These are phyloP conservation scores for Epistrophe grossulariae DNA, from an alignment of 2,888 invertebrate genomes.

Conservation along the genomic window DNA sequence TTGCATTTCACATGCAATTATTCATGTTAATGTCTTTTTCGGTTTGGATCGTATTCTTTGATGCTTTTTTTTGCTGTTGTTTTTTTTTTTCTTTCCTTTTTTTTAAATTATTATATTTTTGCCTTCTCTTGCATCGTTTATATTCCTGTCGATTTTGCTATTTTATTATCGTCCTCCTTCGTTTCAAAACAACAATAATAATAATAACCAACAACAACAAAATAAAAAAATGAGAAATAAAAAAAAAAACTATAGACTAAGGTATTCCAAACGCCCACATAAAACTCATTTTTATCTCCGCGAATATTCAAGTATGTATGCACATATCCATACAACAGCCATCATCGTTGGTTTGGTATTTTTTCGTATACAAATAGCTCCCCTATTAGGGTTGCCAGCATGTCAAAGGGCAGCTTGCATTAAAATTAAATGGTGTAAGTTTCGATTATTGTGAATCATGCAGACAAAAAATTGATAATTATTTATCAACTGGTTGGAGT, in stretches of 20 bases:
- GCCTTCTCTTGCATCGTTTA: conserved; percentile 70
- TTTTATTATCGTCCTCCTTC: conserved; percentile 42
- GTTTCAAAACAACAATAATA: conserved; percentile 48
- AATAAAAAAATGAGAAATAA: conserved; percentile 44
- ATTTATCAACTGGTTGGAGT: too few relatives aligned
- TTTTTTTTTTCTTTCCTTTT: conserved; percentile 46
- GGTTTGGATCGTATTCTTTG: conserved; percentile 69
- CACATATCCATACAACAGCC: background rate
- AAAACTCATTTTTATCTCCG: conserved; percentile 72
- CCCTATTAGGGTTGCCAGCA: conserved; percentile 11
- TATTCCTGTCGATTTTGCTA: conserved; percentile 72
- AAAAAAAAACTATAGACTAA: conserved; percentile 60
- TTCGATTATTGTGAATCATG: too few relatives aligned
- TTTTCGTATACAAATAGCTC: background rate
- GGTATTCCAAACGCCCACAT: conserved; percentile 74
- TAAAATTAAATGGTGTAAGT: too few relatives aligned
- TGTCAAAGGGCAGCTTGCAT: conserved; percentile 8
- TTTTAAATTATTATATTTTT: conserved; percentile 61
- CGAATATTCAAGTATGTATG: background rate
- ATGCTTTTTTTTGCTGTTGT: conserved; percentile 51
- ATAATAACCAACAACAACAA: conserved; percentile 54
- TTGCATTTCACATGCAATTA: conserved; percentile 73
- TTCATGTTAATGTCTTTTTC: conserved; percentile 76
- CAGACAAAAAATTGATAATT: too few relatives aligned
- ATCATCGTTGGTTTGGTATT: background rate